Evolutionary conservation across 2,888 invertebrate species (phyloP), one percentile per base, ranked within the genome.

Genomic region (Nasonovia ribisnigri): DNA sequence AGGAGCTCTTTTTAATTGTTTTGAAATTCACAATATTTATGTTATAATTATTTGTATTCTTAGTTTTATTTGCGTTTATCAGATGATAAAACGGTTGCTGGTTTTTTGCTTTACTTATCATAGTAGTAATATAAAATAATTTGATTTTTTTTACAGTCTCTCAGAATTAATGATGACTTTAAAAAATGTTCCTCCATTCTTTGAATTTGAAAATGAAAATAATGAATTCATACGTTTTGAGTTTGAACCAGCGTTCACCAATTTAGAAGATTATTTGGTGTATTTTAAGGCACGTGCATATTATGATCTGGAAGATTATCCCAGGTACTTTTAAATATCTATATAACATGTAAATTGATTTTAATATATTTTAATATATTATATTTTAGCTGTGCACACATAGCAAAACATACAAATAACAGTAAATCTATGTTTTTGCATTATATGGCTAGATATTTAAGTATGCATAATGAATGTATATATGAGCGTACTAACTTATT

Each of bases 361-460:
- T n/a, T 26, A 86, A 42, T 91, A 36, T 51, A 48, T 51, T 24
- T 51, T 88, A 51, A 26, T 26, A 67, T 88, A 54, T 13, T 67
- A 48, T 48, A 90, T 90, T 86, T 42, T 48, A 93, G 93, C 42
- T 93, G 93, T 86, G 93, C 93, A n/a, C 90, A 93, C 42, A 60
- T 93, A 67, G 48, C 93, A 86, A 93, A 93, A 93, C 16, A 90
- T 93, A 54, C 93, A 48, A 93, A 93, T 48, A 93, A 93, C 36
- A 86, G 89, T 36, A 84, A 93, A 90, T 57, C 93, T 20, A 93
- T 93, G 90, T 93, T 93, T 93, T 86, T 93, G 57, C 93, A 93
- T 60, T 93, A 90, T 90, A 93, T 93, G 93, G 93, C 93, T 29
- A 93, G 90, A 42, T 93, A 93, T n/a, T 84, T 93, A 60, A 84